Evolutionary conservation across 2,797 vertebrate genomes (phyloP).

Genomic region (Pseudocheirus occidentalis): DNA sequence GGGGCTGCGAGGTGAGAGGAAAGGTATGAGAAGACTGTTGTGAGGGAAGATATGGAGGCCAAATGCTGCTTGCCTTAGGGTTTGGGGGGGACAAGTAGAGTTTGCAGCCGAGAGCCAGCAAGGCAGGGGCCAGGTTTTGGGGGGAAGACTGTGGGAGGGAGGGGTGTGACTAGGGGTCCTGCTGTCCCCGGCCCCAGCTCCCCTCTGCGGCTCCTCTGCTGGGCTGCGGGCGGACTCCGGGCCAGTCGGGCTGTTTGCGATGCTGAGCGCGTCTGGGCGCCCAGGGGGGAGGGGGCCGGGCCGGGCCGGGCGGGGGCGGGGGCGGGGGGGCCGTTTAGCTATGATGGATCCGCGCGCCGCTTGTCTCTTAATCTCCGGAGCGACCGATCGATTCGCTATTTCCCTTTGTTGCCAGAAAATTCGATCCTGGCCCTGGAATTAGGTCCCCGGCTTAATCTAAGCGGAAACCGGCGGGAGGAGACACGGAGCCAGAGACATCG

Average conservation of each 20-base stretch:
- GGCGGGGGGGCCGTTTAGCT: constrained; percentile 89
- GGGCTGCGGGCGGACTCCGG: constrained; percentile 53
- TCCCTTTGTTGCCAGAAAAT: constrained; percentile 99
- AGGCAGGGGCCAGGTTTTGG: constrained; percentile 63
- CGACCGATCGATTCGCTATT: constrained; percentile 99
- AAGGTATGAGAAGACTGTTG: not conserved
- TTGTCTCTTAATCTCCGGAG: constrained; percentile 98
- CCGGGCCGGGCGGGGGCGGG: constrained; percentile 82
- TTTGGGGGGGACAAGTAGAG: not conserved
- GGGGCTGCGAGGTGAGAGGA: not conserved
- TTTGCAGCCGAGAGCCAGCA: constrained; percentile 37
- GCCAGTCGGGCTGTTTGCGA: constrained; percentile 73
- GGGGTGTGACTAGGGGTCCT: not conserved
- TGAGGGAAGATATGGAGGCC: not conserved
- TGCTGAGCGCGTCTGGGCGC: constrained; percentile 81
- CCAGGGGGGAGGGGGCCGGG: constrained; percentile 82
- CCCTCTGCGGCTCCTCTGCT: constrained; percentile 51
- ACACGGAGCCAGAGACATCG: constrained; percentile 81
- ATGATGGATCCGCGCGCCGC: constrained; percentile 95
- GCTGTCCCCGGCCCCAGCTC: not conserved
- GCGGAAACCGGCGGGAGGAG: constrained; percentile 89
- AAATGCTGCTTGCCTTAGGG: not conserved
- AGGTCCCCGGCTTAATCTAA: constrained; percentile 98
- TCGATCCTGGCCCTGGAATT: constrained; percentile 99
- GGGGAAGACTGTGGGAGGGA: not conserved